These are phyloP conservation scores for Camponotus vicinus DNA, from an alignment of 1,140 invertebrate genomes.

Conservation along the genomic window DNA sequence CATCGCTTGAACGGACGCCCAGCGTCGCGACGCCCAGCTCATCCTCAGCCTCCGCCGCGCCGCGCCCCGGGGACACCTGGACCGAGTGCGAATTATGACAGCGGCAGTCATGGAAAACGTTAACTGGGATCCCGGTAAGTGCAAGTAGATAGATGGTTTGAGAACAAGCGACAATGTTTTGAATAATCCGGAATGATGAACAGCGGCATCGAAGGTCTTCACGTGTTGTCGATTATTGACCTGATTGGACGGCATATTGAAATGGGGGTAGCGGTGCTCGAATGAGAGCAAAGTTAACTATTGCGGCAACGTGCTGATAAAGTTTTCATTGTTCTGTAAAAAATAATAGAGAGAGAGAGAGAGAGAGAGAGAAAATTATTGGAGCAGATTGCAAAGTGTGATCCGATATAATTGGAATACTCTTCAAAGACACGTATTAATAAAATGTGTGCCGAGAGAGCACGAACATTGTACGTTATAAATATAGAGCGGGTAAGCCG, in stretches of 20 bases:
- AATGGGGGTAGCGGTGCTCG: neutral
- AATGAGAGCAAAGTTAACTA: neutral
- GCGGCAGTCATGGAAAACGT: slow-evolving; percentile 88
- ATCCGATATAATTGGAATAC: slow-evolving; percentile 30
- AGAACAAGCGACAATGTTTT: neutral
- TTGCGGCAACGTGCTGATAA: neutral
- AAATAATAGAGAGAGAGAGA: too few species aligned
- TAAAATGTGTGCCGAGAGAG: slow-evolving; percentile 10
- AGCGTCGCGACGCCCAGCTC: slow-evolving; percentile 27
- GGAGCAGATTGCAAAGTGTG: slow-evolving; percentile 20
- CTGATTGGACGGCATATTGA: neutral
- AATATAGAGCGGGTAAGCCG: slow-evolving; percentile 52
- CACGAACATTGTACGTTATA: slow-evolving; percentile 32
- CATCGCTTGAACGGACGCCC: slow-evolving; percentile 33
- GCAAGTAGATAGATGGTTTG: neutral
- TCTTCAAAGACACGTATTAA: slow-evolving; percentile 46
- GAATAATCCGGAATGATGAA: neutral
- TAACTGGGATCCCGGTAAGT: slow-evolving; percentile 89
- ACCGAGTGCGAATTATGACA: slow-evolving; percentile 85
- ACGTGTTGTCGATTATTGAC: neutral
- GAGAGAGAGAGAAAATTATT: neutral
- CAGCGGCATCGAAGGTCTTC: neutral
- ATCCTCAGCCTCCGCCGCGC: neutral
- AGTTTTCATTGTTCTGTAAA: neutral
- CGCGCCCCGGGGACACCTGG: slow-evolving; percentile 9